phyloP scores from a whole-genome alignment of 2,113 vertebrate genomes.

The Azemiops feae region DNA sequence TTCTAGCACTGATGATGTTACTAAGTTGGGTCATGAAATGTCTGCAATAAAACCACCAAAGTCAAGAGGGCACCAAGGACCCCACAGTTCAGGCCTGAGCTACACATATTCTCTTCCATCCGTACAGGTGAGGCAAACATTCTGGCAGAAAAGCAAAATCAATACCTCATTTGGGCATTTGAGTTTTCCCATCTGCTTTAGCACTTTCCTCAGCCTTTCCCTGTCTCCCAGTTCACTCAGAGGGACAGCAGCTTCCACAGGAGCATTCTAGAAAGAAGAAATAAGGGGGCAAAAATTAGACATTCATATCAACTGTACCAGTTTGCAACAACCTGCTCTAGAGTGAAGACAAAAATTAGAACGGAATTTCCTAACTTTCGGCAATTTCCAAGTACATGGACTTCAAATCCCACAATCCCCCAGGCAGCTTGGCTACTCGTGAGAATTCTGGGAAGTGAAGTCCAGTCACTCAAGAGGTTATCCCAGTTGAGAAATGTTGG shows the following conservation, averaged over 20 bases:
- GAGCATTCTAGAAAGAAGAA: constrained; percentile 76
- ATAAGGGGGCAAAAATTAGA: constrained; percentile 53
- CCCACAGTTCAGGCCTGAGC: not conserved
- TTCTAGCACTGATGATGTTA: not conserved
- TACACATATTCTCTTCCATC: not conserved
- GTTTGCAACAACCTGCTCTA: not conserved
- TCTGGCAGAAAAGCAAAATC: not conserved
- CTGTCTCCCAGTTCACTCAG: constrained; percentile 85
- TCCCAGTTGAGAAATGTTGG: not conserved
- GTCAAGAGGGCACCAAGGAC: no score
- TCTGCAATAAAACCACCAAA: no score
- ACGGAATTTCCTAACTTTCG: not conserved
- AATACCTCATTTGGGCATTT: constrained; percentile 93
- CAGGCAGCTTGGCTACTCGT: not conserved
- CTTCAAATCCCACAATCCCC: not conserved
- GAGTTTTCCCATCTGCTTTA: constrained; percentile 97
- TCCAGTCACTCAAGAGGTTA: not conserved
- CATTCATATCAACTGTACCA: constrained; percentile 5
- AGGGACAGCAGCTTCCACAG: constrained; percentile 72
- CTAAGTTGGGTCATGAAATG: no score
- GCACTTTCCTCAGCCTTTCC: constrained; percentile 87
- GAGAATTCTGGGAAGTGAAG: not conserved
- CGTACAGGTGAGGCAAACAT: accelerated
- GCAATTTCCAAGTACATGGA: not conserved
- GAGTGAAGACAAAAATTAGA: not conserved